Conservation (phyloP, 2,888 invertebrate species). For the Prosapia bicincta region DNA sequence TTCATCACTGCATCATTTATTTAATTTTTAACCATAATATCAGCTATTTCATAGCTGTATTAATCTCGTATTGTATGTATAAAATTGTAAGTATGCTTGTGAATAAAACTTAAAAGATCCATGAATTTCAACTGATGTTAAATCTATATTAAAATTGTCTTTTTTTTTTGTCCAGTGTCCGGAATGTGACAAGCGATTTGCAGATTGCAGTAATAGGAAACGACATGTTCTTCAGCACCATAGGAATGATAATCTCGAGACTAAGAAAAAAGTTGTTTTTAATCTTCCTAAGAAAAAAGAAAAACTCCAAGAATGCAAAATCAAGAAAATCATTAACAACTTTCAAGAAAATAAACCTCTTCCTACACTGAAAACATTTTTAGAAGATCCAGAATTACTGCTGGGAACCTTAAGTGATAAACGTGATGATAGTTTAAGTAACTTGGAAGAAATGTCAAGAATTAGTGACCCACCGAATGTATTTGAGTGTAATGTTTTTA, state of each 20-base stretch:
- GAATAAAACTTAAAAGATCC: too few species aligned
- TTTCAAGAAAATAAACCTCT: not conserved
- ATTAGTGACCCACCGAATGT: not conserved
- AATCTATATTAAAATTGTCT: too few species aligned
- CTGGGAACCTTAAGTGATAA: not conserved
- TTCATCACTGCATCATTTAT: too few species aligned
- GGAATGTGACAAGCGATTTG: not conserved
- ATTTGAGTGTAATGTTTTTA: not conserved
- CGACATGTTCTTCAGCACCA: not conserved
- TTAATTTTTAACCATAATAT: too few species aligned
- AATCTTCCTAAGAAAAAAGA: not conserved
- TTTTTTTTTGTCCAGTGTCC: not conserved
- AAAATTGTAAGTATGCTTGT: too few species aligned
- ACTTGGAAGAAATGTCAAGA: not conserved
- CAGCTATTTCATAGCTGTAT: too few species aligned
- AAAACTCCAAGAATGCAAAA: not conserved
- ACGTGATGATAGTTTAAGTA: not conserved
- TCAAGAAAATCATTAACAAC: not conserved
- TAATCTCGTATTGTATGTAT: too few species aligned
- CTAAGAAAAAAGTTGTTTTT: not conserved
- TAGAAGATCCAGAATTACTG: not conserved
- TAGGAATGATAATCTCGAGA: not conserved
- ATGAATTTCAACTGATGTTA: too few species aligned
- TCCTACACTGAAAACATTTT: not conserved
- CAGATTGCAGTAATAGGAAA: not conserved